phyloP scores from a whole-genome alignment of 1,140 invertebrate genomes.

The Chironomus striatipennis region DNA sequence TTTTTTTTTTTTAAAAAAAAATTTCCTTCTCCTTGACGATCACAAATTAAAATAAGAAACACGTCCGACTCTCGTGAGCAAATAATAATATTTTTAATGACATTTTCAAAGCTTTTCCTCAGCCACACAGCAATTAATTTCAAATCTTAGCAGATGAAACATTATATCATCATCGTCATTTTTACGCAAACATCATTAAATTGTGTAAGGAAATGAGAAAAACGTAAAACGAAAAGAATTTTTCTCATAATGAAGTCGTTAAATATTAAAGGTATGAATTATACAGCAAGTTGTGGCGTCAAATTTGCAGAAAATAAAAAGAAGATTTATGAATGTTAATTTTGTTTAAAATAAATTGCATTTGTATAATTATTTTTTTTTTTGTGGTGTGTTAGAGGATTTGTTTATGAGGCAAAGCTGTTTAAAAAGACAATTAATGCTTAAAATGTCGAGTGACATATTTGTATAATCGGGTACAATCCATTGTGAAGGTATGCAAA shows the following conservation, averaged over 20 bases:
- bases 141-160: background rate
- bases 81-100: slow-evolving; percentile 1
- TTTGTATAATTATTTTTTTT: no score
- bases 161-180: background rate
- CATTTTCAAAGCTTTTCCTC: slow-evolving; percentile 11
- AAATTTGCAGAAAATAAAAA: no score
- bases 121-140: slow-evolving; percentile 17
- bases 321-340: no score
- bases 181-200: background rate
- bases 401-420: no score
- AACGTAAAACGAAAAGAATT: background rate
- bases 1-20: slow-evolving; percentile 3
- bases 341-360: no score
- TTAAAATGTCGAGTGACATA: no score
- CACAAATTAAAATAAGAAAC: background rate
- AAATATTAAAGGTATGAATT: background rate
- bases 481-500: no score
- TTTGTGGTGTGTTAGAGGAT: no score
- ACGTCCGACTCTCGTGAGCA: background rate
- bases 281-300: no score
- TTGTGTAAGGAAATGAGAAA: background rate
- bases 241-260: background rate
- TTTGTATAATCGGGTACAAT: no score
- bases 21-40: background rate
- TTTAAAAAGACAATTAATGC: no score